These are phyloP conservation scores for Crypturellus undulatus DNA, from an alignment of 2,113 vertebrate genomes.

Conservation along the genomic window DNA sequence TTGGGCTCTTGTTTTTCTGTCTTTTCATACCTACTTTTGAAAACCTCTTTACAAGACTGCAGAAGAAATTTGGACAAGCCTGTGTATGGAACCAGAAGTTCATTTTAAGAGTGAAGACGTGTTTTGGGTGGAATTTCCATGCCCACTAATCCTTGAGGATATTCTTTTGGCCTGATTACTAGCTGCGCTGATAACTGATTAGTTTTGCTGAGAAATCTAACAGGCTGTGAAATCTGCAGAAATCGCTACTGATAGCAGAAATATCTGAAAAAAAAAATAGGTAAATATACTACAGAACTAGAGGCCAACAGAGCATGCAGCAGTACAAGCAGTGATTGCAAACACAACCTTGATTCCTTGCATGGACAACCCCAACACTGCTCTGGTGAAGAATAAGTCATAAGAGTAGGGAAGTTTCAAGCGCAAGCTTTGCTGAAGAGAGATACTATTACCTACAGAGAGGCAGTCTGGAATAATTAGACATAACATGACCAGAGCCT, in stretches of 20 bases:
- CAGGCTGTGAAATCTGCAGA: background rate
- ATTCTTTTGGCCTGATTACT: background rate
- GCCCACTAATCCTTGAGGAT: background rate
- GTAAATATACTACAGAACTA: background rate
- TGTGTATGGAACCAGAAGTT: background rate
- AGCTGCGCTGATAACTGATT: background rate
- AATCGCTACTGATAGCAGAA: background rate
- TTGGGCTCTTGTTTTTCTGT: fast-evolving
- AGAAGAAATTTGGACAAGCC: background rate
- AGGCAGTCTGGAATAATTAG: background rate
- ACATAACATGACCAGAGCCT: background rate
- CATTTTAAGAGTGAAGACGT: background rate
- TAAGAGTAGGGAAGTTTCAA: background rate
- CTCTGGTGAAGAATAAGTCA: background rate
- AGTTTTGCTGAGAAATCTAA: background rate
- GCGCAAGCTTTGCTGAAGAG: fast-evolving
- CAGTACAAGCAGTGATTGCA: background rate
- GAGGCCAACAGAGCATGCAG: background rate
- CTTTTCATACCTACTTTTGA: background rate
- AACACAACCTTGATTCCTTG: background rate
- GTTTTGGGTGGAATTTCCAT: background rate
- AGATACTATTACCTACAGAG: background rate
- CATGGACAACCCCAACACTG: background rate
- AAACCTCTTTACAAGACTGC: fast-evolving
- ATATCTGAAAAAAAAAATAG: background rate